Base-by-base conservation (phyloP, 2,113 vertebrate species). In the Erpornis zantholeuca region DNA sequence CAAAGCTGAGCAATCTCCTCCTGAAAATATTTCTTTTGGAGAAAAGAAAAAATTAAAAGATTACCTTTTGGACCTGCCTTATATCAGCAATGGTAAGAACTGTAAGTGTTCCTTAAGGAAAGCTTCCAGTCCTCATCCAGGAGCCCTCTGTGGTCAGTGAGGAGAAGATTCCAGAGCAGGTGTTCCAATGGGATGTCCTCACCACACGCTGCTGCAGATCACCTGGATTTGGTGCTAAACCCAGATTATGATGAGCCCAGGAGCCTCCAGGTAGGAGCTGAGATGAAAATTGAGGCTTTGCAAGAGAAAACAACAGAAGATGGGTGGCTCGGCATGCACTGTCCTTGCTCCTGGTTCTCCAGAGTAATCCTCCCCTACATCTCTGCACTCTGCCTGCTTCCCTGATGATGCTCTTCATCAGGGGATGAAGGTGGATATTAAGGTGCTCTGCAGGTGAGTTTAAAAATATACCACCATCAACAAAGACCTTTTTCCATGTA, bases 281-380 rank as follows among this genome's bases (percentile, higher is more conserved):
- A 69, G n/a, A 20, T 54, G 68, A 20, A 64, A 25, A 7, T 1
- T 15, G 36, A n/a, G 86, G 66, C 28, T 33, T 38, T 49, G 40
- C 45, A 66, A 50, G 56, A 54, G 28, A 60, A 59, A 65, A 19
- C 2, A 0, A 15, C 1, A 2, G 44, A 38, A 57, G 50, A 7
- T 10, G 47, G n/a, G 12, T 38, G 33, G 75, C 60, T 68, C 3
- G 0, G n/a, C 33, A 60, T 1, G 1, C 0, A 0, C 38, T 38
- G 16, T 22, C 40, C 69, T 50, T 15, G 20, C 16, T 63, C 2
- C 0, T 27, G 61, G 15, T 0, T 12, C 61, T 38, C 60, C 63
- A 38, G 42, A 22, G 24, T 4, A 1, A 36, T 6, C n/a, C 9
- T 71, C 9, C 6, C 12, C 49, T 31, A 17, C 19, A 33, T 6